Base-by-base conservation (phyloP, 2,888 invertebrate genomes). In the Tubiluchus corallicola region DNA sequence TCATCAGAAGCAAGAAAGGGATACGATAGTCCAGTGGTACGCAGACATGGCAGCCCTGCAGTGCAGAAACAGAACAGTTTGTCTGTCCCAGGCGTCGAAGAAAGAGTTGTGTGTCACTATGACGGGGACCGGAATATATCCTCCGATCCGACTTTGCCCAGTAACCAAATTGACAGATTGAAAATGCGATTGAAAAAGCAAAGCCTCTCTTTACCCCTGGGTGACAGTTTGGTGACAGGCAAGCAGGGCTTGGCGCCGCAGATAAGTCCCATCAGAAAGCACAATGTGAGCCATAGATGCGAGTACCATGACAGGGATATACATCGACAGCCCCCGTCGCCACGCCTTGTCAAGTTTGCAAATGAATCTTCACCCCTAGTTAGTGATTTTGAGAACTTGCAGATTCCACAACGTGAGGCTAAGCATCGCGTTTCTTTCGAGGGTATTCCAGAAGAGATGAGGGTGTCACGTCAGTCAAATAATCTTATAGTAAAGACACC, bases 301-400 rank as follows among this genome's bases (percentile, higher is more conserved):
- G 29, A 29, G 29, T 29, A 9, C 29, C 29, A 29, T n/a, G 29
- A 29, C 29, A 9, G 29, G 9, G 29, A 29, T n/a, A 29, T 29
- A 9, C 29, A 9, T 9, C 29, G 29, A 9, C 9, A 29, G 9
- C 29, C 29, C 9, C 29, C 29, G 29, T 29, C 29, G n/a, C 29
- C 29, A n/a, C 29, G 29, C 9, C 29, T 29, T n/a, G n/a, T 29
- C 29, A 29, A 29, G 29, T 29, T 29, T n/a, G 29, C 29, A n/a
- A 29, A 29, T n/a, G 29, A 29, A 9, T 9, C 9, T n/a, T 9
- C 9, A 9, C 9, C 9, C 29, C 9, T n/a, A n/a, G 29, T 9
- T n/a, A n/a, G n/a, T n/a, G 29, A 9, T 9, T 9, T 9, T n/a
- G 29, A 29, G 9, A n/a, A 9, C 29, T 9, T 29, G 29, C 29